Evolutionary conservation across 2,113 vertebrate genomes (phyloP).

Genomic region (Pelecanus crispus): DNA sequence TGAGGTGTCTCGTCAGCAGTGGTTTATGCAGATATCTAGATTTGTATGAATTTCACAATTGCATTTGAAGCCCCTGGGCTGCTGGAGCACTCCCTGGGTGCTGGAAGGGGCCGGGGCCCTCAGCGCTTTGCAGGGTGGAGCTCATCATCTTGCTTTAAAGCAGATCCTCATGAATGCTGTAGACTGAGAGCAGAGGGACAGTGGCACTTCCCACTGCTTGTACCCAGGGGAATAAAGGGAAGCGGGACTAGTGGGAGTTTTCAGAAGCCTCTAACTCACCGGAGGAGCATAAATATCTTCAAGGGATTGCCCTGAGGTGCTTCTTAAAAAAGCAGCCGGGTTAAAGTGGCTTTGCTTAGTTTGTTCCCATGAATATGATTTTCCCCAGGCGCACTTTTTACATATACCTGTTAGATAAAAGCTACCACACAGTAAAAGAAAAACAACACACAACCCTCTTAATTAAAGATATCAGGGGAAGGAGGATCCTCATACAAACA

Average conservation of each 20-base stretch:
- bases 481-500: background rate
- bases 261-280: constrained; percentile 50
- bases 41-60: background rate
- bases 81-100: background rate
- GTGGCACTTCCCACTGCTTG: constrained; percentile 22
- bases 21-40: background rate
- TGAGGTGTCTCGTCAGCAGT: background rate
- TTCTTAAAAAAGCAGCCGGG: constrained; percentile 53
- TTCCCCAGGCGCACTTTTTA: constrained; percentile 51
- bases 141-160: background rate
- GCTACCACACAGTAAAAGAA: constrained; percentile 47
- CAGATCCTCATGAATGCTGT: background rate
- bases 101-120: background rate
- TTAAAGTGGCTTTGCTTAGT: constrained; percentile 55
- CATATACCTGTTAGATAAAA: constrained; percentile 62
- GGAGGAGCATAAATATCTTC: constrained; percentile 53
- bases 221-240: constrained; percentile 11
- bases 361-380: constrained; percentile 65
- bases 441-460: constrained; percentile 40
- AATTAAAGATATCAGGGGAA: constrained; percentile 60
- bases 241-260: constrained; percentile 28
- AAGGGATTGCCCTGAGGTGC: constrained; percentile 47
- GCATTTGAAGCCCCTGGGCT: background rate
- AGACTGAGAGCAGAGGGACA: constrained; percentile 26
- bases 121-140: constrained; percentile 24